These are phyloP conservation scores for Crenichthys baileyi DNA, from an alignment of 2,797 vertebrate genomes.

Conservation along the genomic window DNA sequence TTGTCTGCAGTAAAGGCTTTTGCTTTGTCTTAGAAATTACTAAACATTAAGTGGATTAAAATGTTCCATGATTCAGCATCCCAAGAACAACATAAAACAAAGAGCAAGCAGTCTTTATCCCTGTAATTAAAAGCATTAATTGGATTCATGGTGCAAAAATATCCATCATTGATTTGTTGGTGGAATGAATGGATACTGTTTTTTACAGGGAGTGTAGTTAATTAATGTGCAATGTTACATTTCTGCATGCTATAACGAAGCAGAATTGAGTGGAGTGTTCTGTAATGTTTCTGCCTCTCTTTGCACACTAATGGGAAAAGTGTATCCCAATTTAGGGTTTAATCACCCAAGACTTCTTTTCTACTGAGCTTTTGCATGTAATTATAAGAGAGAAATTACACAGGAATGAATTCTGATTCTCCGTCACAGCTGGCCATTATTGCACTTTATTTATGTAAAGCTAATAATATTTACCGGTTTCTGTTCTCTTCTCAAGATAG, in stretches of 20 bases:
- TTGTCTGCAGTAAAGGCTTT: not conserved
- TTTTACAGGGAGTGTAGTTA: not conserved
- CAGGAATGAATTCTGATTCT: not conserved
- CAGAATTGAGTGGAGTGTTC: not conserved
- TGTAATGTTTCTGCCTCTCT: not conserved
- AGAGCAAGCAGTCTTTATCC: conserved; percentile 1
- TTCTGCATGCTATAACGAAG: not conserved
- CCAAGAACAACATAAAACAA: not conserved
- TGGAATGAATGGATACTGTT: not conserved
- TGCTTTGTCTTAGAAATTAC: not conserved
- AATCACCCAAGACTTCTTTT: conserved; percentile 4
- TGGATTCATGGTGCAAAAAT: conserved; percentile 23
- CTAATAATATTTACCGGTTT: not conserved
- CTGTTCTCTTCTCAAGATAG: not conserved
- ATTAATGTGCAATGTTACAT: not conserved
- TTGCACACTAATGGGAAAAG: not conserved
- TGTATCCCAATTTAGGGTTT: not conserved
- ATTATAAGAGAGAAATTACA: not conserved
- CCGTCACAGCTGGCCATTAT: not conserved
- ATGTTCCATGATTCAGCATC: conserved; percentile 9
- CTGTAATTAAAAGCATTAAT: conserved; percentile 45
- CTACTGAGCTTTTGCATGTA: not conserved
- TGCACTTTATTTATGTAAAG: not conserved
- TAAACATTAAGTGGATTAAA: conserved; percentile 20
- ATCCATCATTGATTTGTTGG: not conserved